Conservation (phyloP, 2,797 vertebrate genomes). For the Spondyliosoma cantharus region DNA sequence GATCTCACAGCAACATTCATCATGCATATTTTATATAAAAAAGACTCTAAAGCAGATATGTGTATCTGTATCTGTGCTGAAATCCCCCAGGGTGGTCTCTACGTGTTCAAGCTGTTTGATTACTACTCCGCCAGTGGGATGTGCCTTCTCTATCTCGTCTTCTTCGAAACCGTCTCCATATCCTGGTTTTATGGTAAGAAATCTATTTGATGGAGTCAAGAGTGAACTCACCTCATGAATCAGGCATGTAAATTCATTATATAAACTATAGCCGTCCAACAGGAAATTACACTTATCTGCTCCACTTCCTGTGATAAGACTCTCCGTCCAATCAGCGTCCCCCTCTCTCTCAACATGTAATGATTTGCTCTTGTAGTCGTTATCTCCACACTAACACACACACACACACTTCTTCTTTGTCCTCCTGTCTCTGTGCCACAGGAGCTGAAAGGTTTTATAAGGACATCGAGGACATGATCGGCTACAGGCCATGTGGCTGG, state of each 20-base stretch:
- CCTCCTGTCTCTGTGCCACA: conserved; percentile 57
- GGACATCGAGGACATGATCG: conserved; percentile 95
- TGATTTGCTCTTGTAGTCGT: conserved; percentile 15
- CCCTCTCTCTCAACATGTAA: conserved; percentile 2
- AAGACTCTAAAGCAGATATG: conserved; percentile 37
- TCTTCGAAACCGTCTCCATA: conserved; percentile 94
- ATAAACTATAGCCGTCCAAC: conserved; percentile 17
- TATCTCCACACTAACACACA: conserved; percentile 24
- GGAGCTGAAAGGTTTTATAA: conserved; percentile 92
- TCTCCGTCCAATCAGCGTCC: not conserved
- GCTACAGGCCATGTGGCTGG: conserved; percentile 90
- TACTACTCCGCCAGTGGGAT: conserved; percentile 96
- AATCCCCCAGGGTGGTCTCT: conserved; percentile 88
- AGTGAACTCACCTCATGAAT: conserved; percentile 21
- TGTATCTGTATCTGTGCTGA: conserved; percentile 40
- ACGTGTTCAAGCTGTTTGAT: conserved; percentile 95
- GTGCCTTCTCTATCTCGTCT: conserved; percentile 93
- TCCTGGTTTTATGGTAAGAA: conserved; percentile 92
- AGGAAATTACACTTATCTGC: conserved; percentile 62
- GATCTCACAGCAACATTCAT: conserved; percentile 49
- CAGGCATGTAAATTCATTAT: conserved; percentile 17
- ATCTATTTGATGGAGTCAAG: not conserved
- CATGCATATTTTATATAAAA: conserved; percentile 52
- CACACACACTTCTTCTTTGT: conserved; percentile 9
- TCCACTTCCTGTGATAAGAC: conserved; percentile 33